Conservation (phyloP, 2,797 vertebrate species). For the Coracias cyanogaster region DNA sequence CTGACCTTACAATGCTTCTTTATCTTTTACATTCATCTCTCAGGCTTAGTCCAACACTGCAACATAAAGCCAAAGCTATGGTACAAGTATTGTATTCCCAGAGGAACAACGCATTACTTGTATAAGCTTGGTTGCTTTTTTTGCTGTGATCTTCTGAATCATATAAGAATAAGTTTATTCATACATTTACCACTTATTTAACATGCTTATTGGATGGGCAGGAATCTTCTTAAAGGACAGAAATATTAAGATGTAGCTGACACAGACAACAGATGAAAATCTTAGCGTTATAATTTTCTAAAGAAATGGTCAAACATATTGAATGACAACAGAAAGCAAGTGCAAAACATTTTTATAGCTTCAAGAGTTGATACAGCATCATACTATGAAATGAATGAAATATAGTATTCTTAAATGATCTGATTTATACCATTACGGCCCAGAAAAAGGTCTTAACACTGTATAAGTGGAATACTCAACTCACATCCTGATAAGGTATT, state of each 20-base stretch:
- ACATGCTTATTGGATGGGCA: slow-evolving; percentile 36
- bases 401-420: not conserved
- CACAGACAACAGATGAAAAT: slow-evolving; percentile 38
- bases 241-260: slow-evolving; percentile 62
- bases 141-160: slow-evolving; percentile 46
- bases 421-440: not conserved
- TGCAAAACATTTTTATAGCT: not conserved
- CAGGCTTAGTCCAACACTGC: slow-evolving; percentile 7
- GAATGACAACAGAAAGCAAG: not conserved
- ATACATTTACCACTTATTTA: slow-evolving; percentile 59
- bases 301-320: not conserved
- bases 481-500: not conserved
- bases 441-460: not conserved
- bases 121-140: slow-evolving; percentile 56
- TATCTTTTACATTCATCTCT: slow-evolving; percentile 56
- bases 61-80: slow-evolving; percentile 59
- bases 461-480: not conserved
- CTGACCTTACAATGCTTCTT: slow-evolving; percentile 59
- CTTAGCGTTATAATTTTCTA: not conserved
- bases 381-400: not conserved
- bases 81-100: slow-evolving; percentile 52
- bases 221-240: slow-evolving; percentile 25
- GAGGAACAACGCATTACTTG: slow-evolving; percentile 45
- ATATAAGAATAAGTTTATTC: slow-evolving; percentile 56
- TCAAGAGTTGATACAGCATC: not conserved